Conservation (phyloP, 2,797 vertebrate genomes). For the Enteromius fasciolatus region DNA sequence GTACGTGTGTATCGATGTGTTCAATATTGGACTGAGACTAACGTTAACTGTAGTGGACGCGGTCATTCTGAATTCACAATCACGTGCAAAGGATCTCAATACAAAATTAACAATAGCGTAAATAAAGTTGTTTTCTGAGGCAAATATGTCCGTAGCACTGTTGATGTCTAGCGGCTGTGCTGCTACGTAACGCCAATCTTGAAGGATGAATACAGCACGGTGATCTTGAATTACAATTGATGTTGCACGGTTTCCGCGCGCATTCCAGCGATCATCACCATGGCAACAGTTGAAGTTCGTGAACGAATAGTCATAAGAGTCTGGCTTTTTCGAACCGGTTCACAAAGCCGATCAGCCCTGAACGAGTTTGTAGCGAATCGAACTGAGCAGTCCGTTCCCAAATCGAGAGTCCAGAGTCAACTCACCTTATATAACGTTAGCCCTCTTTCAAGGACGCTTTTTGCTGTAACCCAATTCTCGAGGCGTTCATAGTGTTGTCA, state of each 20-base stretch:
- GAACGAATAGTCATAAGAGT: neutral
- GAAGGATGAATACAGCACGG: neutral
- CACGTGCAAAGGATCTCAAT: conserved; percentile 8
- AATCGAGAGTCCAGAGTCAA: neutral
- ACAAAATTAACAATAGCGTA: neutral
- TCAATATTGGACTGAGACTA: neutral
- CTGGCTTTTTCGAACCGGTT: neutral
- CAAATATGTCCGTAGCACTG: neutral
- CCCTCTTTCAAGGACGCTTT: neutral
- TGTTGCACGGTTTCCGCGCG: conserved; percentile 12
- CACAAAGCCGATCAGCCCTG: neutral
- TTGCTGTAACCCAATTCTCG: neutral
- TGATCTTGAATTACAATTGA: conserved; percentile 15
- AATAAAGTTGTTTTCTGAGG: neutral
- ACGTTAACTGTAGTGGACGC: neutral
- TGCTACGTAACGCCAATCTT: neutral
- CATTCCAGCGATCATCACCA: conserved; percentile 28
- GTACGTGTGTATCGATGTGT: neutral
- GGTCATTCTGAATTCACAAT: neutral
- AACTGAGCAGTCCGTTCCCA: neutral
- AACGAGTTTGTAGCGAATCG: neutral
- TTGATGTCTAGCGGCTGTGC: conserved; percentile 5
- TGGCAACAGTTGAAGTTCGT: neutral
- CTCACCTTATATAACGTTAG: neutral
- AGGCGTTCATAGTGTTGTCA: neutral